Evolutionary conservation across 2,113 vertebrate genomes (phyloP).

Genomic region (Mesoclemmys tuberculata): DNA sequence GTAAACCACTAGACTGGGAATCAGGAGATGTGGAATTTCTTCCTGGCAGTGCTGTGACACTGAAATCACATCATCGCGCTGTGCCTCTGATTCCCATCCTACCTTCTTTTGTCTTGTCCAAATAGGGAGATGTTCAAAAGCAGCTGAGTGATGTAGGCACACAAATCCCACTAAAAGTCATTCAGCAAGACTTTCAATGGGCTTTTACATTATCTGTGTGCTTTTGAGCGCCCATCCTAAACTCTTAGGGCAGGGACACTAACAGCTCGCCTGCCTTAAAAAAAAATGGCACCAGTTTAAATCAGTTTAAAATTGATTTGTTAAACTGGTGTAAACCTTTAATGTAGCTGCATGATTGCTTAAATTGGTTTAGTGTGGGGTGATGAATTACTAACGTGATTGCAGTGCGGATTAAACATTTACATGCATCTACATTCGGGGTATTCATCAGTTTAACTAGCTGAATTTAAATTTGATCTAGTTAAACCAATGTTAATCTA

Average conservation of each 20-base stretch:
- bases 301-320: neutral
- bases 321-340: neutral
- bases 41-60: neutral
- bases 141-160: neutral
- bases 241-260: neutral
- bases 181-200: neutral
- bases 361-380: neutral
- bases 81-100: neutral
- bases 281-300: neutral
- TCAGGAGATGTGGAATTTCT: neutral
- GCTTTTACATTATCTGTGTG: neutral
- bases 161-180: fast-evolving
- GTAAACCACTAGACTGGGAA: neutral
- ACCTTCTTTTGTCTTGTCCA: fast-evolving
- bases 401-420: neutral
- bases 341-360: neutral
- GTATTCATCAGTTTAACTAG: neutral
- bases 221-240: neutral
- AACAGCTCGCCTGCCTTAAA: neutral
- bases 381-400: neutral
- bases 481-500: neutral
- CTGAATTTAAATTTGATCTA: neutral
- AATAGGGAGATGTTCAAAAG: neutral
- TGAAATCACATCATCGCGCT: neutral
- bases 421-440: neutral